Evolutionary conservation across 1,140 invertebrate genomes (phyloP), one percentile per base, ranked within the genome.

Genomic region (Episyrphus balteatus): DNA sequence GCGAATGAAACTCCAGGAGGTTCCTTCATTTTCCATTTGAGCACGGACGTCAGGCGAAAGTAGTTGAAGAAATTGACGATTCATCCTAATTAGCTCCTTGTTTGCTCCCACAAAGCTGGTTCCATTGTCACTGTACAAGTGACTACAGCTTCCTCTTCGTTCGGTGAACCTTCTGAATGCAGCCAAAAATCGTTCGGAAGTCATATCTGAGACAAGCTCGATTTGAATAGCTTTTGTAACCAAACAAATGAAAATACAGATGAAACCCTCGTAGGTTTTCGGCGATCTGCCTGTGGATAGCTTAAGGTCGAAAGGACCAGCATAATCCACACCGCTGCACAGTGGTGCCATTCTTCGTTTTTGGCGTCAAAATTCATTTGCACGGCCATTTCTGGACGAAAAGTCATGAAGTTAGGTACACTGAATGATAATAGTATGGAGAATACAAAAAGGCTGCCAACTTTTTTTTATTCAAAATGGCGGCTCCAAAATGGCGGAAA

Each of bases 311-410:
- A 70, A 51, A 9, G 67, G 65, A 2, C 69, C 69, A 7, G 61
- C 55, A 43, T 60, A 70, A 49, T 70, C 68, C 1, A 68, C 47
- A 14, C 69, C 69, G 31, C 42, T 44, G 18, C 56, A 37, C n/a
- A n/a, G n/a, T n/a, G n/a, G n/a, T n/a, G n/a, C n/a, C n/a, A n/a
- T n/a, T n/a, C n/a, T n/a, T n/a, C n/a, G n/a, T n/a, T n/a, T n/a
- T n/a, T n/a, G n/a, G n/a, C n/a, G n/a, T n/a, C n/a, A n/a, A n/a
- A n/a, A n/a, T n/a, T n/a, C n/a, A n/a, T n/a, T n/a, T n/a, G n/a
- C n/a, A n/a, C n/a, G n/a, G n/a, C n/a, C n/a, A n/a, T n/a, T n/a
- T n/a, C n/a, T n/a, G n/a, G n/a, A n/a, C n/a, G n/a, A n/a, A n/a
- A n/a, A n/a, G n/a, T n/a, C 34, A 13, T n/a, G n/a, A n/a, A n/a